Base-by-base conservation (phyloP, 2,797 vertebrate genomes). In the Vespertilio murinus region DNA sequence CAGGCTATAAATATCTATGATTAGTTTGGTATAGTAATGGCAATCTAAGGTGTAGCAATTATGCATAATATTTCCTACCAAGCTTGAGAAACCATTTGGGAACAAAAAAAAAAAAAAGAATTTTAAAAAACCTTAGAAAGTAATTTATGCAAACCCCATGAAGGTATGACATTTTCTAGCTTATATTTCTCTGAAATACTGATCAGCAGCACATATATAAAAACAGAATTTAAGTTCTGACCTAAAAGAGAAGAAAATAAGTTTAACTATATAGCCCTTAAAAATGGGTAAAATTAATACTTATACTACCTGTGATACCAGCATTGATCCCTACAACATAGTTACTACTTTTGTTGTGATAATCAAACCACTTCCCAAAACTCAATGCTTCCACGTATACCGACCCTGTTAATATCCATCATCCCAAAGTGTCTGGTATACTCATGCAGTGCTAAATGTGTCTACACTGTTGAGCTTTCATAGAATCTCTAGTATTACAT, bases 1-100 rank as follows among this genome's bases (percentile, higher is more conserved):
- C 73, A 97, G 94, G 85, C 97, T 98, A 96, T 97, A 98, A 98
- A 97, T 98, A 98, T 98, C 97, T 97, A 74, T 97, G 98, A 97
- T 98, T 97, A 98, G 96, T 97, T 96, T 96, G 94, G 96, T 82
- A 95, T 61, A 93, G 92, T 96, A 92, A 97, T 95, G 96, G 81
- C 94, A 97, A 97, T 98, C 96, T 97, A 96, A 98, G 93, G 83
- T 98, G 95, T 97, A 97, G 95, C 88, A 97, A 94, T 97, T 97
- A 91, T 90, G 30, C 95, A 47, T 96, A 97, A 96, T 94, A 80
- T 94, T 97, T 97, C 97, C 75, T 96, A 90, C 80, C 1, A 67
- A 93, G 92, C 82, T 96, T 96, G 67, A 88, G 88, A 97, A 96
- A 90, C 64, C 59, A 83, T 84, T 92, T 81, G 79, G 65, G 94